Evolutionary conservation across 92 coral and sea anemone species (phyloP), one percentile per base, ranked within the genome.

Genomic region (Isaurus tuberculatus): DNA sequence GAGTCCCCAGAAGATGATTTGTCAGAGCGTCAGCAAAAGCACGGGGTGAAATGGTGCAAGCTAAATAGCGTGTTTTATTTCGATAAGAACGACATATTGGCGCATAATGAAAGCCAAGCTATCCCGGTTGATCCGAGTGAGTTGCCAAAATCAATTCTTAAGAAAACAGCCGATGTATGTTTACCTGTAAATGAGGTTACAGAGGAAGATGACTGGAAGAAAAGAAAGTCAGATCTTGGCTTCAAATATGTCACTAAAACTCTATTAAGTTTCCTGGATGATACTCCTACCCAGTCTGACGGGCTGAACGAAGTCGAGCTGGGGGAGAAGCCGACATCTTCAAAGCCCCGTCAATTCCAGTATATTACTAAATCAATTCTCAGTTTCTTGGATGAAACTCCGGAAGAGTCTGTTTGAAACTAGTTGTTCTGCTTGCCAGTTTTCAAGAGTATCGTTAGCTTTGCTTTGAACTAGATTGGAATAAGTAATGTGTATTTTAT

Each of bases 191-290:
- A 53, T 19, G 32, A 33, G 27, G 20, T 8, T 31, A 32, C 48
- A 49, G 10, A 75, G 43, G 69, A 34, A 15, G 81, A 57, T 29
- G n/a, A 74, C 16, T 40, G 30, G n/a, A 2, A 32, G 15, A 49
- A 55, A 2, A 30, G 68, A 0, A 55, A 55, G 63, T 55, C 63
- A 20, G 57, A 33, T 11, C 31, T 49, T 29, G 81, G 53, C 30
- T 75, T 75, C 30, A 75, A 75, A 8, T 75, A 75, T 23, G 30
- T 57, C 31, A 75, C 78, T 29, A 72, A 72, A 72, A 72, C 78
- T 43, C 32, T 72, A 19, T 29, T 72, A 16, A 72, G 78, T 3
- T 72, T 72, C 17, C 60, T 72, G n/a, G 78, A 72, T 34, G 78
- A 72, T 8, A 49, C 33, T 30, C 16, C 49, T 44, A 9, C 48